phyloP scores from a whole-genome alignment of 2,113 vertebrate genomes.

The Lipophrys pholis region DNA sequence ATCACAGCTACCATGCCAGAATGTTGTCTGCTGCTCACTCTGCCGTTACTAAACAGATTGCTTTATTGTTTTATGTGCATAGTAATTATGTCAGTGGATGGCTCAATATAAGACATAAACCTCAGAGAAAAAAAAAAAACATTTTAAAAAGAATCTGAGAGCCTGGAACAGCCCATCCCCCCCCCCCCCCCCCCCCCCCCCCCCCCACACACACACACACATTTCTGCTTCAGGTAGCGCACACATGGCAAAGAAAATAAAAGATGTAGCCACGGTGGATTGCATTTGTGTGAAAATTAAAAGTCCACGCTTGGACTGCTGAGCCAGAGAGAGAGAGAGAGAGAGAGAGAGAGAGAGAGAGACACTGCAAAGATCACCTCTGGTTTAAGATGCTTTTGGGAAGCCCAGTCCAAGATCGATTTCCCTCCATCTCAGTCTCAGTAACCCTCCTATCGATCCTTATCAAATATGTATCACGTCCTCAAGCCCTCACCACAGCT shows the following conservation, averaged over 20 bases:
- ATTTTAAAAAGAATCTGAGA: constrained; percentile 2
- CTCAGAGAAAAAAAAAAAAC: constrained; percentile 37
- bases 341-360: background rate
- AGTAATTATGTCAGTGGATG: constrained; percentile 63
- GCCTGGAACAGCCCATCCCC: constrained; percentile 3
- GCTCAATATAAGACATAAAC: constrained; percentile 50
- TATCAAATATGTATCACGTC: constrained; percentile 83
- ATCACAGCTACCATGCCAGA: constrained; percentile 69
- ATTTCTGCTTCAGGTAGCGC: constrained; percentile 2
- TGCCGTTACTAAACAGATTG: constrained; percentile 72
- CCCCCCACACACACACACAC: too few relatives aligned
- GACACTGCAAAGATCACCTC: constrained; percentile 58
- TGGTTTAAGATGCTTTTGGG: constrained; percentile 76
- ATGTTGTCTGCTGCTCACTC: constrained; percentile 71
- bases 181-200: background rate
- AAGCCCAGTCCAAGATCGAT: constrained; percentile 71
- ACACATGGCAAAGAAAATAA: constrained; percentile 5
- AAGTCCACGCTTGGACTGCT: constrained; percentile 18
- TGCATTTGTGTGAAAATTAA: constrained; percentile 35
- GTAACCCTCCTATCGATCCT: constrained; percentile 77
- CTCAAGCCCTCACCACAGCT: constrained; percentile 70
- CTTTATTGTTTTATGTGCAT: constrained; percentile 72
- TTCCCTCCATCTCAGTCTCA: constrained; percentile 75
- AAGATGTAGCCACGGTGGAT: background rate
- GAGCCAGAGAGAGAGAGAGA: constrained; percentile 7